Evolutionary conservation across 2,113 vertebrate species (phyloP), one percentile per base, ranked within the genome.

Genomic region (Labeo catla): DNA sequence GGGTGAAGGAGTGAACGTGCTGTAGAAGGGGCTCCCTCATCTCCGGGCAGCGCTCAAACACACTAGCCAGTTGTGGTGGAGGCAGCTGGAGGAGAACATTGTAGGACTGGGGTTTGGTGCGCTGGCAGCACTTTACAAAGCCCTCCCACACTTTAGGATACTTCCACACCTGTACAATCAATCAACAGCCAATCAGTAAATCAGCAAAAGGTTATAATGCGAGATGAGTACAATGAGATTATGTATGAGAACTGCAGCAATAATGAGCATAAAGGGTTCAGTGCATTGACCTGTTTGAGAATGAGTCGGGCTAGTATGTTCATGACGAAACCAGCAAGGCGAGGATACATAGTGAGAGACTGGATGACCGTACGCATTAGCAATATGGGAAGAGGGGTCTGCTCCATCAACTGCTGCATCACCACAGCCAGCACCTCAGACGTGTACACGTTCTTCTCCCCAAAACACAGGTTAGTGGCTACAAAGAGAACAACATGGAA

Each of bases 361-460:
- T 99, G 98, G 95, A 99, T 99, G 79, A 99, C 97, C 0, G 98
- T 98, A 11, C 97, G 92, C 97, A 99, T 99, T 11, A 99, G 95
- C 86, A 99, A 95, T 93, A 99, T 97, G 81, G 97, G 97, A 19
- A 99, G 96, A 0, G 97, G 97, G 3, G 76, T 97, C 93, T 97
- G 97, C 91, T 99, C 98, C 98, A 99, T 97, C 92, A 99, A 94
- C 94, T 99, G 97, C 95, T 99, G 97, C 95, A 98, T 97, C 88
- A 99, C 98, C 92, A 99, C 97, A 0, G 97, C 98, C 93, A 99
- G 91, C 50, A 99, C 97, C 94, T 99, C 98, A 0, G 97, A 99
- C 0, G 97, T 99, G 92, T 99, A 99, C 0, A 99, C 97, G 0
- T 98, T 97, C 88, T 95, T 95, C 93, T 98, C 97, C 0, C 94